A percentile compares a stretch with the other conserved stretches of the same genome.
Conservation (phyloP, 2,113 vertebrate species). For the Hystrix brachyura region DNA sequence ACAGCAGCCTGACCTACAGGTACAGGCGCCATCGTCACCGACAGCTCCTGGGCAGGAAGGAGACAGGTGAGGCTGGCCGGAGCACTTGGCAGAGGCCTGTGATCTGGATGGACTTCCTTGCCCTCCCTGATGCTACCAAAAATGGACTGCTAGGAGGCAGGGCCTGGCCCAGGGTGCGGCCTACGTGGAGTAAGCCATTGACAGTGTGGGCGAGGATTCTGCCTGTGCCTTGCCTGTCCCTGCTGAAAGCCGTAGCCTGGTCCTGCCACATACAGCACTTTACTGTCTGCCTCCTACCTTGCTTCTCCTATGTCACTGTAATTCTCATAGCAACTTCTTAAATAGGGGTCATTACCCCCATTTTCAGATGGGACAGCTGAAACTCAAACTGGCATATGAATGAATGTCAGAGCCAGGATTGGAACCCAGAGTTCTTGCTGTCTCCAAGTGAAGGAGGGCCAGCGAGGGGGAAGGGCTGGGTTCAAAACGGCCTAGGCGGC, state of each 20-base stretch:
- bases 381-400: not conserved
- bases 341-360: not conserved
- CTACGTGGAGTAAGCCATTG: not conserved
- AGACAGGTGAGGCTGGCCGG: constrained; percentile 7
- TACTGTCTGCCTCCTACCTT: not conserved
- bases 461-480: not conserved
- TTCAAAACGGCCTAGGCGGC: constrained; percentile 56
- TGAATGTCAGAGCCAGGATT: not conserved
- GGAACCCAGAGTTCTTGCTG: not conserved
- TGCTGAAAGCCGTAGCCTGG: not conserved
- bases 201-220: not conserved
- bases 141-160: constrained; percentile 73
- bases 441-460: not conserved
- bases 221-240: not conserved
- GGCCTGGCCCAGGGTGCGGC: constrained; percentile 51
- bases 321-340: constrained; percentile 21
- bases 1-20: constrained; percentile 69
- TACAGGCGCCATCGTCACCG: not conserved
- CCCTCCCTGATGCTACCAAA: constrained; percentile 23
- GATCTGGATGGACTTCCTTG: constrained; percentile 32
- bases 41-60: constrained; percentile 45
- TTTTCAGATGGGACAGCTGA: constrained; percentile 42
- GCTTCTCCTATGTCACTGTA: not conserved
- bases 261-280: not conserved
- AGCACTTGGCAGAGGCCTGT: constrained; percentile 58